Base-by-base conservation (phyloP, 2,113 vertebrate genomes). In the Geothlypis trichas region DNA sequence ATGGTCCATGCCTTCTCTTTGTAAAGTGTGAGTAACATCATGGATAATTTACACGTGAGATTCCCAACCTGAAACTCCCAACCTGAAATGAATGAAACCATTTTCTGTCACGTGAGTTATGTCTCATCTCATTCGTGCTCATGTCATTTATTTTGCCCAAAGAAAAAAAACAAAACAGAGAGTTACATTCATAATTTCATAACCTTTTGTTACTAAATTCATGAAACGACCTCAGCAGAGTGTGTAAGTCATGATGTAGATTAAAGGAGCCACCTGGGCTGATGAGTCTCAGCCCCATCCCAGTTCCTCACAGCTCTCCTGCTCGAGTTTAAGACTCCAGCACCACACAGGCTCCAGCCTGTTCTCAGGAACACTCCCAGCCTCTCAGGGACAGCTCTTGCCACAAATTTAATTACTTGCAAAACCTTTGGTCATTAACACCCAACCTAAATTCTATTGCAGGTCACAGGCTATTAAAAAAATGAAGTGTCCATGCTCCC, bases 391-490 rank as follows among this genome's bases (percentile, higher is more conserved):
- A 96, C 57, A 90, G 90, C 37, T 37, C 95, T 96, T 95, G 86
- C 96, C 89, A 16, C 96, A 93, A 72, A 96, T 96, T 98, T 97
- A 97, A 97, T 96, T 96, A 97, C 98, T 97, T 96, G 97, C 96
- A 96, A 98, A 97, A 97, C 97, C 95, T 95, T 96, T 93, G 84
- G 97, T 97, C 97, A 91, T 98, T 98, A 98, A 98, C 97, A 98
- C 98, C 97, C 97, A 93, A 91, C 71, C 92, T 41, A 90, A 97
- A 97, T 95, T 65, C 91, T 94, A 89, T 33, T 89, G 93, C 95
- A 59, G 97, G 97, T 96, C 97, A 94, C 96, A 96, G 97, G 58
- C 97, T 95, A 35, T 97, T 97, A 97, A 97, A 69, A 72, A 94
- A 89, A 82, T 72, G 80, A 96, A 96, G 84, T 86, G 82, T 96